Base-by-base conservation (phyloP, 1,140 invertebrate genomes). In the Matsumurasca onukii region DNA sequence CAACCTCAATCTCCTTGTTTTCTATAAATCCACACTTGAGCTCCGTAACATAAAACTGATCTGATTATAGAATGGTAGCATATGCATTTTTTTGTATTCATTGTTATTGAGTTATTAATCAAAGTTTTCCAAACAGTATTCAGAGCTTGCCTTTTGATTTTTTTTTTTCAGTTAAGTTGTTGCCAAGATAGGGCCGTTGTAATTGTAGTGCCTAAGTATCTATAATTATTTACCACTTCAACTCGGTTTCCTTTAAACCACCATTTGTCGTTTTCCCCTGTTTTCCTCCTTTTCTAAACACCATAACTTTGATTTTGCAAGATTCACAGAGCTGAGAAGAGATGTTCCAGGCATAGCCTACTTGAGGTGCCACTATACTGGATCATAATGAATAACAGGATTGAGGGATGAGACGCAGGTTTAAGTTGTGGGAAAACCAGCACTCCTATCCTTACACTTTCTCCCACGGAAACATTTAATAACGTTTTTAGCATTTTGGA, bases 301-400 rank as follows among this genome's bases (percentile, higher is more conserved):
- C 64, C 20, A 75, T 27, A 34, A 74, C 66, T 52, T 73, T 75
- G 72, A 73, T 70, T 75, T 75, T 17, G 66, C 69, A 5, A 66
- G 48, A 31, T 74, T 74, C 2, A 74, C 67, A 31, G 24, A n/a
- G n/a, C n/a, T n/a, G n/a, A n/a, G n/a, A n/a, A n/a, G n/a, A n/a
- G n/a, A n/a, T n/a, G n/a, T n/a, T n/a, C n/a, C n/a, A n/a, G n/a
- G n/a, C n/a, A n/a, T n/a, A n/a, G n/a, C n/a, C n/a, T n/a, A n/a
- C n/a, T n/a, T n/a, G n/a, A n/a, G n/a, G n/a, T n/a, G n/a, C n/a
- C n/a, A n/a, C n/a, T n/a, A n/a, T n/a, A n/a, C n/a, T n/a, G n/a
- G n/a, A n/a, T n/a, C n/a, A n/a, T n/a, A n/a, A n/a, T n/a, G n/a
- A n/a, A n/a, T n/a, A n/a, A n/a, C n/a, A n/a, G n/a, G n/a, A n/a